phyloP scores from a whole-genome alignment of 2,888 invertebrate genomes.

The Dryobota labecula region DNA sequence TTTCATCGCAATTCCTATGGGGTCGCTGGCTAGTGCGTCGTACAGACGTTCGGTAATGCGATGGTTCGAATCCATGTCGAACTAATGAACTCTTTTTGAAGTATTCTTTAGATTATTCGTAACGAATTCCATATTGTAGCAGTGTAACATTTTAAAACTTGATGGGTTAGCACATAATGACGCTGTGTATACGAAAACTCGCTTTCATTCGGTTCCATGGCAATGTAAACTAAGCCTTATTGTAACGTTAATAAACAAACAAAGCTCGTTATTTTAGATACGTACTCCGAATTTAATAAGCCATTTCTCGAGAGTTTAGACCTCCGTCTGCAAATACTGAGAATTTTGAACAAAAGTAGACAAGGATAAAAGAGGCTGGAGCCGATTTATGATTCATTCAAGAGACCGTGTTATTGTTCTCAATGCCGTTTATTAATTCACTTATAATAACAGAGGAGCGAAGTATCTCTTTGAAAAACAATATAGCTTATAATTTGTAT shows the following conservation, averaged over 20 bases:
- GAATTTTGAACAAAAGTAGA: conserved; percentile 31
- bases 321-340: conserved; percentile 13
- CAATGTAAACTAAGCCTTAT: no score
- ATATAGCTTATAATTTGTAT: not conserved
- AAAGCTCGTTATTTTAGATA: conserved; percentile 17
- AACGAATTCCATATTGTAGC: no score
- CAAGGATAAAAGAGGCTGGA: conserved; percentile 14
- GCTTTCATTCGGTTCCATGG: no score
- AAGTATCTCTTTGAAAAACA: not conserved
- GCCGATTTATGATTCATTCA: conserved; percentile 15
- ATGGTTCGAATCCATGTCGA: no score
- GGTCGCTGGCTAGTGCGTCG: no score
- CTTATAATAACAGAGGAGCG: not conserved
- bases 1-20: no score
- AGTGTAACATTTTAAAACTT: no score
- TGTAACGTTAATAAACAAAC: conserved; percentile 33
- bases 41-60: no score
- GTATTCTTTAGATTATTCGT: no score
- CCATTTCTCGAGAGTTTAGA: conserved; percentile 16
- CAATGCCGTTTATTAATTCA: conserved; percentile 31
- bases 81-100: no score
- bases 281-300: conserved; percentile 33
- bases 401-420: conserved; percentile 51
- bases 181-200: no score
- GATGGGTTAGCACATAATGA: no score